Base-by-base conservation (phyloP, 2,888 invertebrate genomes). In the Heteromyza rotundicornis region DNA sequence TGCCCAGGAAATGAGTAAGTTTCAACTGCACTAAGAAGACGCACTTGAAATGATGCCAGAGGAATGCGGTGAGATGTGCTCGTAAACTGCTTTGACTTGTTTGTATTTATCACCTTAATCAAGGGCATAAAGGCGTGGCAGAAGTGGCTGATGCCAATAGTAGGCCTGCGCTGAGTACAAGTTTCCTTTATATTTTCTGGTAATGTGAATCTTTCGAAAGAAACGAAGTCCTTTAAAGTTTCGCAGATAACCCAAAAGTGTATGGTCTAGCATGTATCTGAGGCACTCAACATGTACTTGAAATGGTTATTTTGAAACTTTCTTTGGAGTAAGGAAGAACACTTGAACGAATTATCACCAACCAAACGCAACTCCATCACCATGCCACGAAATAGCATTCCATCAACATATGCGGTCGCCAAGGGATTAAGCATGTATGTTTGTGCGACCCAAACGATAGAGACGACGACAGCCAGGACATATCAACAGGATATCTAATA, bases 381-480 rank as follows among this genome's bases (percentile, higher is more conserved):
- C 5, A 32, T 32, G 32, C 40, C 14, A 40, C 40, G 40, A 40
- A n/a, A 40, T 40, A 40, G 47, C 20, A 14, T 47, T 47, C 19
- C 47, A 65, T 66, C 66, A 66, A 64, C 65, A 68, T 62, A 67
- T 75, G 72, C 62, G 77, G 78, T 79, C 76, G 71, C 73, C 72
- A 75, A 67, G 77, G 73, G 70, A 76, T 68, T 65, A 64, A 57
- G 59, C 57, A 61, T 58, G 32, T 57, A 50, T 23, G 50, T 12
- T 55, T 57, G 17, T 20, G 7, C 23, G 22, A 22, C 16, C 16
- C 27, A 17, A n/a, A 50, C 36, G 27, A 27, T 7, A 27, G 10
- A 27, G 10, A 27, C 27, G 10, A 27, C 5, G 2, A 3, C 5
- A 40, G 8, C 5, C 40, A 40, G 20, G 7, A 14, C 20, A 3